A percentile compares a stretch with the other conserved stretches of the same genome.
These are phyloP conservation scores for Indri indri DNA, from an alignment of 2,113 vertebrate species.

Conservation along the genomic window DNA sequence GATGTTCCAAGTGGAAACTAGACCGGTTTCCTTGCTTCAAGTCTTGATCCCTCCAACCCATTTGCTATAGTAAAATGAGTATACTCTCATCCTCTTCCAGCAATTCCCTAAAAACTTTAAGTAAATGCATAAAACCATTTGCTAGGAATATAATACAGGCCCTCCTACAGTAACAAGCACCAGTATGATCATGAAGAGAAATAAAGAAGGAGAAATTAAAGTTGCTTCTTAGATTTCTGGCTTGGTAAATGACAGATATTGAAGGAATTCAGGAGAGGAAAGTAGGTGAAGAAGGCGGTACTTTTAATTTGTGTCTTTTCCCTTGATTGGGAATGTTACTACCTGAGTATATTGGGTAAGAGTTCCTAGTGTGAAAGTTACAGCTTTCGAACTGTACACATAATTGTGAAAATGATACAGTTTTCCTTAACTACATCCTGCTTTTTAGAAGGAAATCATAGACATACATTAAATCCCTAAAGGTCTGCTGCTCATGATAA, in stretches of 20 bases:
- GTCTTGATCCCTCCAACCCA: background rate
- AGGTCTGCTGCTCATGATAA: background rate
- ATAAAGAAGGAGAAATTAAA: background rate
- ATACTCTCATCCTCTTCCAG: background rate
- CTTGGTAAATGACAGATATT: background rate
- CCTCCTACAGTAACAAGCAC: background rate
- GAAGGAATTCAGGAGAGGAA: background rate
- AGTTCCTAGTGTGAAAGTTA: background rate
- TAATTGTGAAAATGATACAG: background rate
- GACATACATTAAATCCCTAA: background rate
- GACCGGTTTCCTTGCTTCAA: background rate
- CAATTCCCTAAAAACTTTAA: background rate
- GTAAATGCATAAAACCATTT: background rate
- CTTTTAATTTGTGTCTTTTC: background rate
- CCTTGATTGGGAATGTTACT: background rate
- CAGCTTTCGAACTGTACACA: background rate
- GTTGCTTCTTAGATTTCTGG: background rate
- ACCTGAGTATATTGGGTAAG: background rate
- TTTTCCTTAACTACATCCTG: background rate
- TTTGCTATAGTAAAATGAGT: background rate
- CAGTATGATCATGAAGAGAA: background rate
- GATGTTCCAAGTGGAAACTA: too few species aligned
- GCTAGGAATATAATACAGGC: background rate
- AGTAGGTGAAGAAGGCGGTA: background rate
- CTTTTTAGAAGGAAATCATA: background rate